These are phyloP conservation scores for Galleria mellonella DNA, from an alignment of 1,140 invertebrate genomes.

Conservation along the genomic window DNA sequence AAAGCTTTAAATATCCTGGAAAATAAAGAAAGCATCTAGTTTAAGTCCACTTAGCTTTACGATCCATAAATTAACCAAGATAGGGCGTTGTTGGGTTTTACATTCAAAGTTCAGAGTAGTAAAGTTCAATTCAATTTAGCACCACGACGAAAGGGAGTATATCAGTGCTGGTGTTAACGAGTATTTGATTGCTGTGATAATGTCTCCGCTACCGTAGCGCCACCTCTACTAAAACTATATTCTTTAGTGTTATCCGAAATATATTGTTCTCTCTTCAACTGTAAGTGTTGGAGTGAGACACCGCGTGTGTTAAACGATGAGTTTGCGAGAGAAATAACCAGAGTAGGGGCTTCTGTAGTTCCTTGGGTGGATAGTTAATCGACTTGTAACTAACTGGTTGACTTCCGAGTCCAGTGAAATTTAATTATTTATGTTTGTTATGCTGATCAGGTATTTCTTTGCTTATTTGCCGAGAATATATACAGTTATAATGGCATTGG, in stretches of 20 bases:
- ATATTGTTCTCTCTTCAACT: too few relatives aligned
- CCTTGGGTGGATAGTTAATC: not conserved
- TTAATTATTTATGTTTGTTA: slow-evolving; percentile 1
- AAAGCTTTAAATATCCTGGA: slow-evolving; percentile 1
- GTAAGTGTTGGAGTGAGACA: not conserved
- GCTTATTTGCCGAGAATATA: too few relatives aligned
- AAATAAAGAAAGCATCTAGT: slow-evolving; percentile 1
- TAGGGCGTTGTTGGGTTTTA: not conserved
- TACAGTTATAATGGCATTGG: too few relatives aligned
- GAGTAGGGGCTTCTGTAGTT: not conserved
- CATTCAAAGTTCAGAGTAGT: not conserved
- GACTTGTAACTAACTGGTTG: slow-evolving; percentile 3
- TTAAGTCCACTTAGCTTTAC: slow-evolving; percentile 2
- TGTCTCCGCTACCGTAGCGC: slow-evolving; percentile 7
- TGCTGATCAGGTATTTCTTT: too few relatives aligned
- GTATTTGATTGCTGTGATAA: slow-evolving; percentile 14
- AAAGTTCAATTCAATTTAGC: not conserved
- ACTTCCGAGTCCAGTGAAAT: not conserved
- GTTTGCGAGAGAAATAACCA: not conserved
- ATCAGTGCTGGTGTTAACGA: slow-evolving; percentile 10
- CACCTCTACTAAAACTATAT: slow-evolving; percentile 6
- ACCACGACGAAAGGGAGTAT: not conserved
- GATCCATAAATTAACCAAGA: slow-evolving; percentile 1
- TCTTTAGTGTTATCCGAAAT: not conserved
- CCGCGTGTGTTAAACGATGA: not conserved